Percentiles rank a stretch among this genome's conserved stretches.
These are phyloP conservation scores for Pseudolycoriella hygida DNA, from an alignment of 2,888 invertebrate species.

Conservation along the genomic window DNA sequence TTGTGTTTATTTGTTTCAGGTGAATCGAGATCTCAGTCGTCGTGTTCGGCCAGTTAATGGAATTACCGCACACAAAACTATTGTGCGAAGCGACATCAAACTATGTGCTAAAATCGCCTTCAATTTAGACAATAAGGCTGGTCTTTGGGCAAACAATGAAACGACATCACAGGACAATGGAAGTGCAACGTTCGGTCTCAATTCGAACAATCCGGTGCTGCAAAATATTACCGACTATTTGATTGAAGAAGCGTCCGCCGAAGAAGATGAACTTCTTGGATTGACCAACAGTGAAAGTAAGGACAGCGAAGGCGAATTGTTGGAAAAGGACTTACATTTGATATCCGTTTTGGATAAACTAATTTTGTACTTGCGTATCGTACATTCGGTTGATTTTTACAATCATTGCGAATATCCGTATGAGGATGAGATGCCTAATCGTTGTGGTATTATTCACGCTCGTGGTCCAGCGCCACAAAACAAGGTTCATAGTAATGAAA, in stretches of 20 bases:
- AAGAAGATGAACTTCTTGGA: constrained; percentile 87
- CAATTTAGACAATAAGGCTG: constrained; percentile 69
- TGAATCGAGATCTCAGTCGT: constrained; percentile 84
- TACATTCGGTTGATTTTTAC: constrained; percentile 98
- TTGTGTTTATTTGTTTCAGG: constrained; percentile 35
- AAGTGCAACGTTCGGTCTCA: constrained; percentile 39
- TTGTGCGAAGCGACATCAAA: constrained; percentile 81
- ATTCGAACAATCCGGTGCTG: constrained; percentile 80
- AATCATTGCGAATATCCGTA: constrained; percentile 98
- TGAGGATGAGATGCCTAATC: constrained; percentile 99
- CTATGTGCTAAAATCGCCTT: constrained; percentile 82
- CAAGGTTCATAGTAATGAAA: constrained; percentile 38
- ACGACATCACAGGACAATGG: constrained; percentile 19
- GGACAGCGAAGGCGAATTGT: constrained; percentile 31
- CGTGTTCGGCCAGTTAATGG: constrained; percentile 85
- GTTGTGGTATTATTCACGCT: constrained; percentile 96
- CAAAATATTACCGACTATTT: constrained; percentile 94
- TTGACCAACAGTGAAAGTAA: constrained; percentile 32
- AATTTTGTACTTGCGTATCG: constrained; percentile 83
- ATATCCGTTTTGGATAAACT: constrained; percentile 60
- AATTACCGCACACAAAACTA: constrained; percentile 72
- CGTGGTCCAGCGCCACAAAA: constrained; percentile 73
- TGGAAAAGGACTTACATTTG: constrained; percentile 55
- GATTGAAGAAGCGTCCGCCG: constrained; percentile 95
- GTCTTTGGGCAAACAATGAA: constrained; percentile 48